Evolutionary conservation across 2,888 invertebrate species (phyloP).

Genomic region (Amphipoea lucens): DNA sequence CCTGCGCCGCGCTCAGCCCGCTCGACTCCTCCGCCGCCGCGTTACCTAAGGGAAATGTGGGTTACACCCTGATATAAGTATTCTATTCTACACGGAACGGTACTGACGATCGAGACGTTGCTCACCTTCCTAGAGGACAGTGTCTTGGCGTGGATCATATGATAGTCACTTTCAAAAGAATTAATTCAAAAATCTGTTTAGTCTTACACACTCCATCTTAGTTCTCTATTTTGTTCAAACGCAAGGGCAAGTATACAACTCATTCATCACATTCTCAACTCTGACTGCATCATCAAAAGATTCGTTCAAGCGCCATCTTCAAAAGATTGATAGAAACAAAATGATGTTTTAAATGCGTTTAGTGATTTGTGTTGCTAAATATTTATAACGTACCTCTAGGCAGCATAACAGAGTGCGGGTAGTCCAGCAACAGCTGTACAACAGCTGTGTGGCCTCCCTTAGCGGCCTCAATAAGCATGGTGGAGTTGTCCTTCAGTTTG

Average conservation of each 20-base stretch:
- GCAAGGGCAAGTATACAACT: neutral
- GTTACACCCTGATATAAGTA: neutral
- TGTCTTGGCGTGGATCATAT: too few relatives aligned
- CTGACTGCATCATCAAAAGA: neutral
- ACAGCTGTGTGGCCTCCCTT: conserved; percentile 99
- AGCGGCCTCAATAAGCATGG: conserved; percentile 99
- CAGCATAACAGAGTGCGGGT: conserved; percentile 96
- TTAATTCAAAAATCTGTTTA: too few relatives aligned
- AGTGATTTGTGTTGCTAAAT: neutral
- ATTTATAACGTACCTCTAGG: conserved; percentile 79
- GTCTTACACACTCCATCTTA: too few relatives aligned
- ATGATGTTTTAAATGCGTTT: neutral
- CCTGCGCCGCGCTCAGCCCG: conserved; percentile 84
- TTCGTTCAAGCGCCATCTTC: neutral
- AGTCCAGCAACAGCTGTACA: conserved; percentile 98
- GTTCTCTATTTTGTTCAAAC: too few relatives aligned
- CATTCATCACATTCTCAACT: neutral
- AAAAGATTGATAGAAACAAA: neutral
- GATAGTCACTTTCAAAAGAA: too few relatives aligned
- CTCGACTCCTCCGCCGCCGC: conserved; percentile 60
- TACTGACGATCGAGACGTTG: neutral
- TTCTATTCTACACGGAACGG: neutral
- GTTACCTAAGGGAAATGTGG: conserved; percentile 36
- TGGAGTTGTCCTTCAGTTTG: conserved; percentile 99
- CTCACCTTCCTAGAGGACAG: too few relatives aligned